Percentiles rank a stretch among this genome's conserved stretches.
Evolutionary conservation across 2,113 vertebrate genomes (phyloP).

Genomic region (Mohoua ochrocephala): DNA sequence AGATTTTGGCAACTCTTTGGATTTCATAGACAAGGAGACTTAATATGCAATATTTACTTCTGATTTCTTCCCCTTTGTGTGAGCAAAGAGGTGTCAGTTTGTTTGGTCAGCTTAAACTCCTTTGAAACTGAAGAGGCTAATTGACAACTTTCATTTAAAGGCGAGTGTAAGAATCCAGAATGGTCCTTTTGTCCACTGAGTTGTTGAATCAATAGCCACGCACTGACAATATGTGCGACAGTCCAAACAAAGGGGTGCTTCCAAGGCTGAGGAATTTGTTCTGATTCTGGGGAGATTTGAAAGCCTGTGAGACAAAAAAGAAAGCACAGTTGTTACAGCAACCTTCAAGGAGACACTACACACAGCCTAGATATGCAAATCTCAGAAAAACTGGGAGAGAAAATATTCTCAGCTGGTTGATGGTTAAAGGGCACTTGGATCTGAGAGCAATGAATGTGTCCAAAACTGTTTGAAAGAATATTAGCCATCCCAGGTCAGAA

Average conservation of each 20-base stretch:
- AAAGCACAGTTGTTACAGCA: constrained; percentile 56
- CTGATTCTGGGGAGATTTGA: not conserved
- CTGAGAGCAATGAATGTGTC: not conserved
- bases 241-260: constrained; percentile 54
- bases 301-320: constrained; percentile 31
- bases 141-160: constrained; percentile 62
- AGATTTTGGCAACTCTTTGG: not conserved
- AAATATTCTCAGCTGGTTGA: constrained; percentile 14
- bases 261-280: constrained; percentile 61
- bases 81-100: constrained; percentile 29
- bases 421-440: not conserved
- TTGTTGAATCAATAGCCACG: constrained; percentile 30
- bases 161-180: constrained; percentile 39
- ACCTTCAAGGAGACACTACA: not conserved
- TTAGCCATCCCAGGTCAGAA: not conserved
- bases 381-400: not conserved
- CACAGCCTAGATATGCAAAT: not conserved
- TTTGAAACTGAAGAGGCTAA: constrained; percentile 52
- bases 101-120: constrained; percentile 52
- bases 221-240: not conserved
- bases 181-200: constrained; percentile 21
- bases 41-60: constrained; percentile 47
- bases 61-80: constrained; percentile 30
- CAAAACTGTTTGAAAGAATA: not conserved
- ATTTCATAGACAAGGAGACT: constrained; percentile 44